Percentiles rank a stretch among this genome's conserved stretches.
phyloP scores from a whole-genome alignment of 2,113 vertebrate genomes.

The Datnioides undecimradiatus region DNA sequence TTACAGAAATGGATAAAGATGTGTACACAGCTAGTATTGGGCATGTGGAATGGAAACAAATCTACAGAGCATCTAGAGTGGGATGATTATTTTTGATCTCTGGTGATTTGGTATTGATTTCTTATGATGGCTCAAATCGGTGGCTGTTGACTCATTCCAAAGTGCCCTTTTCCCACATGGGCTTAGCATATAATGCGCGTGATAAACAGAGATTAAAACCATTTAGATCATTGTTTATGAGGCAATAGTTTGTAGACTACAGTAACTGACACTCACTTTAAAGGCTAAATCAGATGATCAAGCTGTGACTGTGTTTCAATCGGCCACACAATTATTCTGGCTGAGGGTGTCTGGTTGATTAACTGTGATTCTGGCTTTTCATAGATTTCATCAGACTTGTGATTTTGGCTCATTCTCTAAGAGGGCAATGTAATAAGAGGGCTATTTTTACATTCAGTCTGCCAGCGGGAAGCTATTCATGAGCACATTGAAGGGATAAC shows the following conservation, averaged over 20 bases:
- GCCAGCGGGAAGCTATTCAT: slow-evolving; percentile 57
- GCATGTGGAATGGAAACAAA: background rate
- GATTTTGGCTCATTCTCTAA: slow-evolving; percentile 48
- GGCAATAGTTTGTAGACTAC: slow-evolving; percentile 5
- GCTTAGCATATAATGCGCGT: background rate
- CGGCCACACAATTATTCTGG: slow-evolving; percentile 10
- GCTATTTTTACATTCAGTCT: slow-evolving; percentile 55
- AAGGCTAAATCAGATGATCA: slow-evolving; percentile 50
- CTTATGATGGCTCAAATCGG: slow-evolving; percentile 34
- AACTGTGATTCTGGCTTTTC: slow-evolving; percentile 45
- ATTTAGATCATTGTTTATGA: background rate
- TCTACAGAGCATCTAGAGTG: slow-evolving; percentile 24
- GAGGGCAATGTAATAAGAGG: slow-evolving; percentile 50
- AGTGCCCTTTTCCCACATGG: slow-evolving; percentile 3
- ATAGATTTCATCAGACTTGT: slow-evolving; percentile 49
- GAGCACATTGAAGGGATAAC: slow-evolving; percentile 53
- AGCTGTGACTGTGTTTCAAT: slow-evolving; percentile 49
- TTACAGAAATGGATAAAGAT: background rate
- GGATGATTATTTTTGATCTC: slow-evolving; percentile 52
- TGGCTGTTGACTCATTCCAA: slow-evolving; percentile 11
- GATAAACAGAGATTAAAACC: slow-evolving; percentile 26
- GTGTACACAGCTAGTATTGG: background rate
- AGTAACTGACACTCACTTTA: slow-evolving; percentile 17
- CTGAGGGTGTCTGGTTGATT: slow-evolving; percentile 39
- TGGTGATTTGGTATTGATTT: slow-evolving; percentile 72